These are phyloP conservation scores for Gallinago nigripennis DNA, from an alignment of 2,797 vertebrate species.

Conservation along the genomic window DNA sequence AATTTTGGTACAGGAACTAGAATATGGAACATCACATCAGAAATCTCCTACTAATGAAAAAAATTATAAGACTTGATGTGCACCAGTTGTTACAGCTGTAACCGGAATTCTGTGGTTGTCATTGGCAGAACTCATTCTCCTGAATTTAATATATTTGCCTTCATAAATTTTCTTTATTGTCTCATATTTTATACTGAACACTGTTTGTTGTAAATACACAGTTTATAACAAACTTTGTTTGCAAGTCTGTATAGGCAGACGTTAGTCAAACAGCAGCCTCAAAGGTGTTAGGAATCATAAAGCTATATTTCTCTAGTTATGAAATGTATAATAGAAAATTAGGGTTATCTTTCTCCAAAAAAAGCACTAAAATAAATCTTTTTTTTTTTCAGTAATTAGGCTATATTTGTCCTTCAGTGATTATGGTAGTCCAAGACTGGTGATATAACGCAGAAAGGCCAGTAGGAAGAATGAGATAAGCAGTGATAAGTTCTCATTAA, in stretches of 20 bases:
- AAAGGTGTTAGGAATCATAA: slow-evolving; percentile 37
- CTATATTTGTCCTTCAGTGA: slow-evolving; percentile 3
- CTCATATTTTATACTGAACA: slow-evolving; percentile 4
- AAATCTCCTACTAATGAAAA: not conserved
- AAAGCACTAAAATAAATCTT: not conserved
- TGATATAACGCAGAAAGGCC: slow-evolving; percentile 23
- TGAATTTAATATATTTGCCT: not conserved
- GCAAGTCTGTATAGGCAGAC: slow-evolving; percentile 23
- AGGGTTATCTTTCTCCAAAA: not conserved
- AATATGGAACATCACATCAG: not conserved
- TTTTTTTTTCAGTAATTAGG: slow-evolving; percentile 18
- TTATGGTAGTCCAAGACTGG: not conserved
- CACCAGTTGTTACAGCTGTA: not conserved
- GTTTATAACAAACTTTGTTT: slow-evolving; percentile 21
- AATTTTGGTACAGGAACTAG: not conserved
- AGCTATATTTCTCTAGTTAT: not conserved
- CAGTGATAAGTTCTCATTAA: not conserved
- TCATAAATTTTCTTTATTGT: not conserved
- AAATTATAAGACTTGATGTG: not conserved
- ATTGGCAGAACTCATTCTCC: not conserved
- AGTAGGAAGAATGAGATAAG: not conserved
- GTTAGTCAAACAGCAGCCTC: slow-evolving; percentile 27
- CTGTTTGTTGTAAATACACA: slow-evolving; percentile 32
- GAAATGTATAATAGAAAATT: slow-evolving; percentile 28
- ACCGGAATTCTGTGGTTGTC: not conserved